A percentile compares a stretch with the other conserved stretches of the same genome.
These are phyloP conservation scores for Leucoraja erinaceus DNA, from an alignment of 2,113 vertebrate species.

Conservation along the genomic window DNA sequence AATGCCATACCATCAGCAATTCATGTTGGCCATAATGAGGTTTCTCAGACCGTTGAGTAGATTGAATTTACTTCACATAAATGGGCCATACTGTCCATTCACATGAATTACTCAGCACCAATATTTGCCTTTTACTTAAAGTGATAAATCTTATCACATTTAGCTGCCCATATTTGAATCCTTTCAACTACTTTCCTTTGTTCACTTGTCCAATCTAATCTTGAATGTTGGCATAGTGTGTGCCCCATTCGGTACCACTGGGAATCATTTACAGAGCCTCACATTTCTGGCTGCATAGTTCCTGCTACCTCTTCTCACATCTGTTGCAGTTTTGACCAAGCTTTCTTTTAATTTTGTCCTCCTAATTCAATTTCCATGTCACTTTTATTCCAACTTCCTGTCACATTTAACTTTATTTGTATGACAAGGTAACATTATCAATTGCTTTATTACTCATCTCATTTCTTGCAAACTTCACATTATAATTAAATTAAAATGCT, in stretches of 20 bases:
- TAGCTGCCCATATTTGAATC: neutral
- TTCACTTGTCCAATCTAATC: neutral
- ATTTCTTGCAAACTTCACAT: neutral
- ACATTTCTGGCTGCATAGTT: neutral
- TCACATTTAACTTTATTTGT: neutral
- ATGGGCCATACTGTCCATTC: neutral
- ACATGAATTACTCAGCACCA: neutral
- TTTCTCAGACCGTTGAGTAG: neutral
- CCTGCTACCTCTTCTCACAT: neutral
- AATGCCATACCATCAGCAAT: neutral
- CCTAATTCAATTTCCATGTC: neutral
- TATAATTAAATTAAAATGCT: neutral
- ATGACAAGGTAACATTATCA: neutral
- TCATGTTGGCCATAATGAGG: neutral
- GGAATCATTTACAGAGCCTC: neutral
- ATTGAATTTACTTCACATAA: neutral
- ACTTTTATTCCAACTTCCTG: neutral
- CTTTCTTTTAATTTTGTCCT: neutral
- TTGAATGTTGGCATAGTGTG: neutral
- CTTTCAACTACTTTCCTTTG: neutral
- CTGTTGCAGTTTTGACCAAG: neutral
- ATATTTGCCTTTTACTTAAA: neutral
- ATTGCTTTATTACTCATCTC: neutral
- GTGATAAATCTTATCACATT: neutral
- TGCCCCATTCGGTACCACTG: neutral